A percentile compares a stretch with the other conserved stretches of the same genome.
Evolutionary conservation across 2,797 vertebrate species (phyloP).

Genomic region (Cichlasoma orientale): DNA sequence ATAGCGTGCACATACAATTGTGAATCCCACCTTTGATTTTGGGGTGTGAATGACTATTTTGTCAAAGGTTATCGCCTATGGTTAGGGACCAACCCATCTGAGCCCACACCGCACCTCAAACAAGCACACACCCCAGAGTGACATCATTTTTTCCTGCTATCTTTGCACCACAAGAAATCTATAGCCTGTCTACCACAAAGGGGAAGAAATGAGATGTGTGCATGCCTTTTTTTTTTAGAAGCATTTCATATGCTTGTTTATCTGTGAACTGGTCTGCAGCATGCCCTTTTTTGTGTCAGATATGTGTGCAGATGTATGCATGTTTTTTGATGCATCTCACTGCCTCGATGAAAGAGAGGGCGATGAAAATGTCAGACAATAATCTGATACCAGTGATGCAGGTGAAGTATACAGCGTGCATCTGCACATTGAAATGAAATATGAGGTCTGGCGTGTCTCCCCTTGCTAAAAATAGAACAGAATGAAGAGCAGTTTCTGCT

Average conservation of each 20-base stretch:
- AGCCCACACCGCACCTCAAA: slow-evolving; percentile 43
- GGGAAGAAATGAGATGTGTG: slow-evolving; percentile 3
- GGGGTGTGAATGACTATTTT: slow-evolving; percentile 43
- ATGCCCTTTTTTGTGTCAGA: slow-evolving; percentile 7
- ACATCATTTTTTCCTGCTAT: slow-evolving; percentile 66
- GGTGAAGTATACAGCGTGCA: slow-evolving; percentile 62
- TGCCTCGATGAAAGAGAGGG: slow-evolving; percentile 32
- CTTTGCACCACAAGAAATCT: slow-evolving; percentile 38
- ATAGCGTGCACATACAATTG: not conserved
- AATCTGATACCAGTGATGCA: slow-evolving; percentile 69
- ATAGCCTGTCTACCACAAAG: slow-evolving; percentile 24
- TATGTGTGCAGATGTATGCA: slow-evolving; percentile 16
- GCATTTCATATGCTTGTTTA: slow-evolving; percentile 10
- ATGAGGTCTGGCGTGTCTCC: slow-evolving; percentile 74
- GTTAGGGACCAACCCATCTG: slow-evolving; percentile 51
- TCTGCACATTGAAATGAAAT: slow-evolving; percentile 74
- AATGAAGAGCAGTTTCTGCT: slow-evolving; percentile 64
- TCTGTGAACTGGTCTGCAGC: slow-evolving; percentile 1
- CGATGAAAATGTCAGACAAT: slow-evolving; percentile 60
- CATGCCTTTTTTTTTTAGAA: slow-evolving; percentile 9
- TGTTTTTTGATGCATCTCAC: slow-evolving; percentile 22
- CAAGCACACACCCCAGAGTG: slow-evolving; percentile 33
- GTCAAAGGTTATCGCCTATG: slow-evolving; percentile 65
- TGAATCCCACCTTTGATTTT: slow-evolving; percentile 24
- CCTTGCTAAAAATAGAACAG: slow-evolving; percentile 78